Evolutionary conservation across 2,113 vertebrate species (phyloP).

Genomic region (Ondatra zibethicus): DNA sequence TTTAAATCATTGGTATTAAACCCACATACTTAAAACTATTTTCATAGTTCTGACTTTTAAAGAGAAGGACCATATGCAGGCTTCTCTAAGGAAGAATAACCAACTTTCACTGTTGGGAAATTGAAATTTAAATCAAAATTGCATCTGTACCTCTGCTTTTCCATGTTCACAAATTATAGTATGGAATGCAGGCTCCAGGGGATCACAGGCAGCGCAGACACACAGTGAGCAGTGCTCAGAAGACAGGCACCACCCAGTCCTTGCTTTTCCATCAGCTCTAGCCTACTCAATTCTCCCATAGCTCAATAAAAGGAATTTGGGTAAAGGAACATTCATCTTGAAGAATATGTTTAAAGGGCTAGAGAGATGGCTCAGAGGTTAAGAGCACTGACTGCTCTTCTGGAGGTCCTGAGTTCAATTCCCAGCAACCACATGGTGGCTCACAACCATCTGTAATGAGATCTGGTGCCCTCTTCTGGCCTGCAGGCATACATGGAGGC

Average conservation of each 20-base stretch:
- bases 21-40: slow-evolving; percentile 25
- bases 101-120: background rate
- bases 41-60: slow-evolving; percentile 18
- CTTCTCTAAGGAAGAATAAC: background rate
- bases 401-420: too few species aligned
- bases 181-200: background rate
- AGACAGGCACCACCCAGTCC: background rate
- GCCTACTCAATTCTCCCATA: background rate
- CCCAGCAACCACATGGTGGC: too few species aligned
- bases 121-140: slow-evolving; percentile 40
- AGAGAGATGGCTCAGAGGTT: too few species aligned
- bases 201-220: rapidly evolving
- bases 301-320: background rate
- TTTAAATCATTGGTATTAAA: slow-evolving; percentile 2
- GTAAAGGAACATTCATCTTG: background rate
- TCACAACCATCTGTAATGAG: too few species aligned
- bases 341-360: background rate
- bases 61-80: background rate
- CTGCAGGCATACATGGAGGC: too few species aligned
- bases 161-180: background rate
- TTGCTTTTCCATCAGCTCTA: background rate
- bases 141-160: background rate
- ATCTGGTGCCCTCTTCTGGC: too few species aligned
- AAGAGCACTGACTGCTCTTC: too few species aligned
- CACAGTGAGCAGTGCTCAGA: background rate